phyloP scores from a whole-genome alignment of 2,797 vertebrate genomes.

The Gymnodraco acuticeps region DNA sequence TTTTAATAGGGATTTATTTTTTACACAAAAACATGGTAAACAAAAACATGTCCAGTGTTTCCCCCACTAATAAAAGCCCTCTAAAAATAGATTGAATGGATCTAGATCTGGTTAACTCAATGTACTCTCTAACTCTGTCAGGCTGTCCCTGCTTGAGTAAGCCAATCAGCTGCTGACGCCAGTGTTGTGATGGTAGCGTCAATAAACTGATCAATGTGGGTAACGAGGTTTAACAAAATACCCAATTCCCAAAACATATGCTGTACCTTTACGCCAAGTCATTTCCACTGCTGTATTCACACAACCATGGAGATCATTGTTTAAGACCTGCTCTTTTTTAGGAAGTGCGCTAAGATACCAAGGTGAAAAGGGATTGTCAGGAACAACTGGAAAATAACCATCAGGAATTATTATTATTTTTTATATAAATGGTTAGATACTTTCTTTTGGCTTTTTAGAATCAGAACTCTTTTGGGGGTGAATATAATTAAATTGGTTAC shows the following conservation, averaged over 20 bases:
- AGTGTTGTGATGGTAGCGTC: conserved; percentile 38
- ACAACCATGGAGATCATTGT: background rate
- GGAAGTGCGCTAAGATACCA: background rate
- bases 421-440: background rate
- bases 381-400: background rate
- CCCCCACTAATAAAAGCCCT: conserved; percentile 10
- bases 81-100: conserved; percentile 36
- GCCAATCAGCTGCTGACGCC: conserved; percentile 73
- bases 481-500: too few species aligned
- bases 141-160: conserved; percentile 56
- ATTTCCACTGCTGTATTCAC: background rate
- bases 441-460: too few species aligned
- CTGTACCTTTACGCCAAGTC: too few species aligned
- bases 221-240: conserved; percentile 41
- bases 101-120: conserved; percentile 26
- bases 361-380: conserved; percentile 8
- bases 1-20: background rate
- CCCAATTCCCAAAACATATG: too few species aligned
- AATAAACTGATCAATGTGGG: conserved; percentile 46
- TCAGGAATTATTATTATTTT: background rate
- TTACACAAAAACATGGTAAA: background rate
- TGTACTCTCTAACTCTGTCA: conserved; percentile 41
- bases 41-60: background rate
- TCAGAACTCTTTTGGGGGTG: too few species aligned
- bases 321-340: too few species aligned